Evolutionary conservation across 2,888 invertebrate species (phyloP).

Genomic region (Synanthedon vespiformis): DNA sequence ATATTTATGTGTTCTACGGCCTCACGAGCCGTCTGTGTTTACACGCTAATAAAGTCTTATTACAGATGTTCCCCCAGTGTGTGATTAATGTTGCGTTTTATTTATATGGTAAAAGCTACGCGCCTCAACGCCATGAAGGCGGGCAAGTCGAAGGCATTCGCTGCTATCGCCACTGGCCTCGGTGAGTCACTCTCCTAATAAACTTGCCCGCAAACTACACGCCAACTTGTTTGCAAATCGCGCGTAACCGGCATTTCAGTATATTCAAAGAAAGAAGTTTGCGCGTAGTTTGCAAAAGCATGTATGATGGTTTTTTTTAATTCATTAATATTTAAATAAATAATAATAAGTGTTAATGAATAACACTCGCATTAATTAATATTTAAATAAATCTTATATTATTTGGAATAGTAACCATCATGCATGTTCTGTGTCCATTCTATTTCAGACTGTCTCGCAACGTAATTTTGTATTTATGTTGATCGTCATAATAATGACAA

Average conservation of each 20-base stretch:
- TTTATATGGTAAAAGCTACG: slow-evolving; percentile 75
- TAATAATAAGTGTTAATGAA: too few relatives aligned
- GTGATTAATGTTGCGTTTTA: slow-evolving; percentile 69
- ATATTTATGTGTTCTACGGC: slow-evolving; percentile 22
- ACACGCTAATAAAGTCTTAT: slow-evolving; percentile 62
- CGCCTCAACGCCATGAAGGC: slow-evolving; percentile 77
- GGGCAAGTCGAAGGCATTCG: slow-evolving; percentile 88
- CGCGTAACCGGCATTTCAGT: background rate
- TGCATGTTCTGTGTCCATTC: slow-evolving; percentile 28
- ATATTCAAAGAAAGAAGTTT: slow-evolving; percentile 16
- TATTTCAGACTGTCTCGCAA: slow-evolving; percentile 44
- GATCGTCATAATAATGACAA: slow-evolving; percentile 29
- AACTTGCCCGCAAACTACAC: slow-evolving; percentile 12
- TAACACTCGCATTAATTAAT: too few relatives aligned
- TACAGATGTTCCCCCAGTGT: slow-evolving; percentile 55
- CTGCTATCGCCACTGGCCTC: slow-evolving; percentile 89
- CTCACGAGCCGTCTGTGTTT: slow-evolving; percentile 21
- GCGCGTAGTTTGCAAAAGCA: slow-evolving; percentile 33
- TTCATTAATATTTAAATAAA: too few relatives aligned
- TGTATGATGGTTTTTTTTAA: background rate
- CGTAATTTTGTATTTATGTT: slow-evolving; percentile 7
- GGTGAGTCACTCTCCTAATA: slow-evolving; percentile 78
- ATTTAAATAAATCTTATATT: background rate
- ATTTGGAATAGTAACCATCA: slow-evolving; percentile 24
- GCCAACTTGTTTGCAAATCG: slow-evolving; percentile 10